Conservation (phyloP, 2,113 vertebrate genomes). For the Eretmodus cyanostictus region DNA sequence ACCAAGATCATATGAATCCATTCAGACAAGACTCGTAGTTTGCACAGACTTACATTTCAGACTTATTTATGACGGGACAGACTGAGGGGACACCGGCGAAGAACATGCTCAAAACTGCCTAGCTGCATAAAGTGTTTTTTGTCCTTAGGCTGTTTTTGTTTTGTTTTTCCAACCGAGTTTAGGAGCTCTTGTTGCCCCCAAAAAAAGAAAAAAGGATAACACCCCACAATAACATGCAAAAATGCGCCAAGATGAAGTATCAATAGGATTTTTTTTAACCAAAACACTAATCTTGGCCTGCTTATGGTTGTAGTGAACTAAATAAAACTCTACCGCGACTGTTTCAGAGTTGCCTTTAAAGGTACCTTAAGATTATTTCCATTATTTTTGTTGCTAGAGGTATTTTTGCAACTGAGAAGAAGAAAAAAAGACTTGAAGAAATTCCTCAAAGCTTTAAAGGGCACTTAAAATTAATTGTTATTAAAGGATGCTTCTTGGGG, state of each 20-base stretch:
- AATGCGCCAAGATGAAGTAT: background rate
- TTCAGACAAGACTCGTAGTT: background rate
- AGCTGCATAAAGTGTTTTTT: background rate
- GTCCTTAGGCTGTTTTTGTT: background rate
- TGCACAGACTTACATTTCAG: background rate
- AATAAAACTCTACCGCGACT: background rate
- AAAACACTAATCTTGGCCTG: slow-evolving; percentile 10
- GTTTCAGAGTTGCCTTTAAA: background rate
- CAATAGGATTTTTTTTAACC: background rate
- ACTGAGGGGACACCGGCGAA: background rate
- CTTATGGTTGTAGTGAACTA: background rate
- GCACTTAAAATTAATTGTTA: background rate
- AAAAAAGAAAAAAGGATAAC: background rate
- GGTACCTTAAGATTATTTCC: background rate
- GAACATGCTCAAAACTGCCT: background rate
- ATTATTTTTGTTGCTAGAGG: background rate
- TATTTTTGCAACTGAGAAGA: background rate
- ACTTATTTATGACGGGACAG: background rate
- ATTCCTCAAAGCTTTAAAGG: background rate
- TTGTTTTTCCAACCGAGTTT: background rate
- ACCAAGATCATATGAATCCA: background rate
- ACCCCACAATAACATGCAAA: background rate
- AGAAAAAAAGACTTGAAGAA: background rate
- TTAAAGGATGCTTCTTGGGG: background rate
- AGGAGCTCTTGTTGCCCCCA: background rate